A percentile compares a stretch with the other conserved stretches of the same genome.
Conservation (phyloP, 2,113 vertebrate genomes). For the Peucedramus taeniatus region DNA sequence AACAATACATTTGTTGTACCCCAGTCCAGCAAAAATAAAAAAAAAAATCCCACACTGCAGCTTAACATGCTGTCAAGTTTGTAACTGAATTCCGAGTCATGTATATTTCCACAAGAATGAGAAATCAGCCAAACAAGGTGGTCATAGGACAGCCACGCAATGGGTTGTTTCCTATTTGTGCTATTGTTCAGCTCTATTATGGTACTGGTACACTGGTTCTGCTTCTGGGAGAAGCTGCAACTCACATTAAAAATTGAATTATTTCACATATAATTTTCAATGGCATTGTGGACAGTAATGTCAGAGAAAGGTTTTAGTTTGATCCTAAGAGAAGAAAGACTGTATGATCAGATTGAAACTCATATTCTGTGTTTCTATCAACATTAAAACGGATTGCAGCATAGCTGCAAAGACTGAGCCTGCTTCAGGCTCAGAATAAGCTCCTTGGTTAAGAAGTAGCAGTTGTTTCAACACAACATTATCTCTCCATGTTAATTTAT, state of each 20-base stretch:
- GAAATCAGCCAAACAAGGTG: not conserved
- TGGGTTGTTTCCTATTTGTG: not conserved
- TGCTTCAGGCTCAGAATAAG: not conserved
- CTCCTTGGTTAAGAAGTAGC: not conserved
- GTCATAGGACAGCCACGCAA: accelerated
- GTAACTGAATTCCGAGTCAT: not conserved
- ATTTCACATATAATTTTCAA: not conserved
- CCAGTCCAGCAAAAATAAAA: not conserved
- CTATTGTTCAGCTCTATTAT: not conserved
- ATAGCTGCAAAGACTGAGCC: not conserved
- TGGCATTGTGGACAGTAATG: not conserved
- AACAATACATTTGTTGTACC: not conserved
- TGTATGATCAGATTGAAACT: not conserved
- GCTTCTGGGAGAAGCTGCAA: not conserved
- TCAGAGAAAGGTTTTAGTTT: not conserved
- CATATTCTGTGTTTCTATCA: not conserved
- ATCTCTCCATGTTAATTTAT: not conserved
- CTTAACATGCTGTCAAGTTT: not conserved
- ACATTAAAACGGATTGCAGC: not conserved
- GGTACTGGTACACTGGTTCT: not conserved
- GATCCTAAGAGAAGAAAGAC: not conserved
- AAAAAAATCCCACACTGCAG: not conserved
- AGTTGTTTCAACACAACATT: not conserved
- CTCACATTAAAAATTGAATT: not conserved
- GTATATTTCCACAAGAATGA: not conserved